A percentile compares a stretch with the other conserved stretches of the same genome.
phyloP scores from a whole-genome alignment of 2,797 vertebrate genomes.

The Fundulus diaphanus region DNA sequence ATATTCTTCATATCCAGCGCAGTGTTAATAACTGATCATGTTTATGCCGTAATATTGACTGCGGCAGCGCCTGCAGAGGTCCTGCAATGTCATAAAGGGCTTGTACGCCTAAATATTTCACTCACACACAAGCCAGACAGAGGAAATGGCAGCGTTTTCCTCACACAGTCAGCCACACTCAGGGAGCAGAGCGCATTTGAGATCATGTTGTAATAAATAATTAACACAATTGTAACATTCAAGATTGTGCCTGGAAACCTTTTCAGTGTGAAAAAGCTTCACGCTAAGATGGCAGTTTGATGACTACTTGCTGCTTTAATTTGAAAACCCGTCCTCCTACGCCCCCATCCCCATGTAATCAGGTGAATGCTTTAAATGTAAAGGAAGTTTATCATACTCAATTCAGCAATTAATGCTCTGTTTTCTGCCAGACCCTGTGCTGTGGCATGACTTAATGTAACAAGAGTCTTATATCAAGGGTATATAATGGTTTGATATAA shows the following conservation, averaged over 20 bases:
- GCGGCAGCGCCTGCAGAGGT: constrained; percentile 36
- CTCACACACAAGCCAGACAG: constrained; percentile 15
- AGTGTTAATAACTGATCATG: constrained; percentile 41
- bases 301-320: constrained; percentile 28
- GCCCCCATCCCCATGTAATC: constrained; percentile 8
- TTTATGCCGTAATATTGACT: constrained; percentile 35
- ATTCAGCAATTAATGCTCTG: constrained; percentile 43
- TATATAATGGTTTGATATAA: constrained; percentile 60
- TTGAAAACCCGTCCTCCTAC: constrained; percentile 5
- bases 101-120: constrained; percentile 56
- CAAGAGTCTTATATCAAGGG: constrained; percentile 46
- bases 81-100: constrained; percentile 27
- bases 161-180: constrained; percentile 22
- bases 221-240: constrained; percentile 47
- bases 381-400: constrained; percentile 36
- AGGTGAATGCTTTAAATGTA: constrained; percentile 37
- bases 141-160: constrained; percentile 17
- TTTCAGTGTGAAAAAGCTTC: constrained; percentile 40
- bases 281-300: constrained; percentile 31
- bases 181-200: constrained; percentile 61
- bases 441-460: constrained; percentile 44
- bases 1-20: constrained; percentile 47
- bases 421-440: constrained; percentile 41
- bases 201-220: constrained; percentile 63
- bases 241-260: constrained; percentile 43